A percentile compares a stretch with the other conserved stretches of the same genome.
These are phyloP conservation scores for Hydrozoanthus gracilis DNA, from an alignment of 92 coral and sea anemone genomes.

Conservation along the genomic window DNA sequence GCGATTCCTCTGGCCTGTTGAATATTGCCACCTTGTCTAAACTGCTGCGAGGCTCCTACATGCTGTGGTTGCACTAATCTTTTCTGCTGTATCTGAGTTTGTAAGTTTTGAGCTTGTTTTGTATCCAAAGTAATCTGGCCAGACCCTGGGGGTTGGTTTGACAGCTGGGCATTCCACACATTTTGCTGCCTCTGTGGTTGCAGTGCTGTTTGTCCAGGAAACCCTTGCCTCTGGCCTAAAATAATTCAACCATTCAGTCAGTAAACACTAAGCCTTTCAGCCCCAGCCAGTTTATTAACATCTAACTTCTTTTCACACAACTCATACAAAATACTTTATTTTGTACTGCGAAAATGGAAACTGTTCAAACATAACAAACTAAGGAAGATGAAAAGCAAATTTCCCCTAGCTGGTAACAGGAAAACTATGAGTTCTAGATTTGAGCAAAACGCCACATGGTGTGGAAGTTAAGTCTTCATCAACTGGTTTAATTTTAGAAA, in stretches of 20 bases:
- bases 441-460: no score
- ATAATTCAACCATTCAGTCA: background rate
- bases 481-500: no score
- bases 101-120: slow-evolving; percentile 36
- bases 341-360: no score
- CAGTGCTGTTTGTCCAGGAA: slow-evolving; percentile 23
- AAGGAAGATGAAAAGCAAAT: no score
- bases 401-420: no score
- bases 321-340: no score
- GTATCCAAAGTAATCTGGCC: slow-evolving; percentile 35
- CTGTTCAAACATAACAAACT: no score
- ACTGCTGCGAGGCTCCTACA: slow-evolving; percentile 6
- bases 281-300: no score
- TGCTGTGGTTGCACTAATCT: slow-evolving; percentile 36
- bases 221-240: slow-evolving; percentile 28
- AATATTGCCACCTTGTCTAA: slow-evolving; percentile 23
- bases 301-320: no score
- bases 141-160: background rate
- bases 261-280: no score
- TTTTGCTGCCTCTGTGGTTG: slow-evolving; percentile 22
- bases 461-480: no score
- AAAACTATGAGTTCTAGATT: no score
- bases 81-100: slow-evolving; percentile 38
- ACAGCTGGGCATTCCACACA: slow-evolving; percentile 26
- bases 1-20: slow-evolving; percentile 11